These are phyloP conservation scores for Drosophila ustulata DNA, from an alignment of 2,888 invertebrate genomes.

Conservation along the genomic window DNA sequence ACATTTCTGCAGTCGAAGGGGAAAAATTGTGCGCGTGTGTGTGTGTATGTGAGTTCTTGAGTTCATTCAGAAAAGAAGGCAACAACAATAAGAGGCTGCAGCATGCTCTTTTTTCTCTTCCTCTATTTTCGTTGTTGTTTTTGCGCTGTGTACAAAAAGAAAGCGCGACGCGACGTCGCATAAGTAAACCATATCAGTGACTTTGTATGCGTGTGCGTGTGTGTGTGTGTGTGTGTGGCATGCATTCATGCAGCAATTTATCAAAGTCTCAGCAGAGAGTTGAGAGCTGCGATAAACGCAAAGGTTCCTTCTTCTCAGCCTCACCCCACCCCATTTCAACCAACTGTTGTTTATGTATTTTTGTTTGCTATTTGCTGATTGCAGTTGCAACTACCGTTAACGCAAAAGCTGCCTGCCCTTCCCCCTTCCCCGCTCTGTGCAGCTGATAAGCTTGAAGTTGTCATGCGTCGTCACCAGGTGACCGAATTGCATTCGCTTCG, in stretches of 20 bases:
- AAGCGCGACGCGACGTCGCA: slow-evolving; percentile 49
- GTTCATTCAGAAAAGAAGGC: slow-evolving; percentile 39
- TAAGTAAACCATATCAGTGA: slow-evolving; percentile 50
- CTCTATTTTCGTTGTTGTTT: slow-evolving; percentile 7
- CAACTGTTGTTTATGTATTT: background rate
- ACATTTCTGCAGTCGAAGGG: background rate
- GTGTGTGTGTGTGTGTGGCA: slow-evolving; percentile 4
- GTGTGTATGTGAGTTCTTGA: slow-evolving; percentile 4
- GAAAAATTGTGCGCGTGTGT: background rate
- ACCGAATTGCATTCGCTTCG: slow-evolving; percentile 14
- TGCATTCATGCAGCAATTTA: slow-evolving; percentile 55
- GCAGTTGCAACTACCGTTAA: slow-evolving; percentile 11
- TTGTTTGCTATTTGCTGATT: slow-evolving; percentile 17
- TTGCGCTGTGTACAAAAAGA: slow-evolving; percentile 27
- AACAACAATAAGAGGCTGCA: slow-evolving; percentile 13
- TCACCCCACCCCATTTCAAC: background rate
- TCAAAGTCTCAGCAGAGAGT: slow-evolving; percentile 48
- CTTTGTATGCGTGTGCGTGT: slow-evolving; percentile 8
- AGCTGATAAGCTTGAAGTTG: slow-evolving; percentile 15
- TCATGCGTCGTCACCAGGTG: slow-evolving; percentile 14
- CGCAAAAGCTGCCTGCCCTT: no score
- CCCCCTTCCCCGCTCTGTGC: background rate
- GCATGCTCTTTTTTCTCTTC: background rate
- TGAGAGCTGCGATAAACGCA: slow-evolving; percentile 50
- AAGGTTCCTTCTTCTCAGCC: slow-evolving; percentile 5